Percentiles rank a stretch among this genome's conserved stretches.
Evolutionary conservation across 2,888 invertebrate species (phyloP).

Genomic region (Gastrophysa polygoni): DNA sequence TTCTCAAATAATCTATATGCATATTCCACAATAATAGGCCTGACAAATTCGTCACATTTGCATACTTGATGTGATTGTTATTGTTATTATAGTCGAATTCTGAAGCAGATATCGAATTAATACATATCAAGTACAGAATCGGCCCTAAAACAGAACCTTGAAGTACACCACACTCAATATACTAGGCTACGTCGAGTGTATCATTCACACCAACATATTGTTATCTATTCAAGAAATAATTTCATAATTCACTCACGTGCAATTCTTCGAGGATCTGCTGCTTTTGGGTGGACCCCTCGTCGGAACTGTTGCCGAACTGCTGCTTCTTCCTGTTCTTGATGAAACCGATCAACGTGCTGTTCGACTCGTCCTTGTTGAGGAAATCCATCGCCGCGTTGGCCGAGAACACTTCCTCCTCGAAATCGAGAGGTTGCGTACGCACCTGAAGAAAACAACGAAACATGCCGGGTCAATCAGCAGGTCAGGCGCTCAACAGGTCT

Average conservation of each 20-base stretch:
- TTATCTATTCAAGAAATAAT: too few relatives aligned
- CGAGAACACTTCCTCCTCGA: constrained; percentile 54
- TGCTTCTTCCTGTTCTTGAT: constrained; percentile 56
- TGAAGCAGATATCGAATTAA: too few relatives aligned
- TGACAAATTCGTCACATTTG: too few relatives aligned
- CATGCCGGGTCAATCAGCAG: background rate
- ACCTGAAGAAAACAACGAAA: constrained; percentile 52
- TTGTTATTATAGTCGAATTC: too few relatives aligned
- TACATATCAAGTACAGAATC: too few relatives aligned
- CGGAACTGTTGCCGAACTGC: constrained; percentile 48
- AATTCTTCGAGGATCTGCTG: constrained; percentile 75
- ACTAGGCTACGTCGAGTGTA: too few relatives aligned
- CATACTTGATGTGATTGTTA: too few relatives aligned
- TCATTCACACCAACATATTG: too few relatives aligned
- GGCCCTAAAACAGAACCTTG: too few relatives aligned
- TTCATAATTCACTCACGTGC: constrained; percentile 52
- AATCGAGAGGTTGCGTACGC: constrained; percentile 58
- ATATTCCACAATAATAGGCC: too few relatives aligned
- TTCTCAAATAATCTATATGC: too few relatives aligned
- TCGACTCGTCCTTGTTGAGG: constrained; percentile 61
- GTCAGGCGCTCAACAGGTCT: background rate
- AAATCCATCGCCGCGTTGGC: constrained; percentile 53
- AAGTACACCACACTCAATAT: too few relatives aligned
- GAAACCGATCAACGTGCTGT: constrained; percentile 56
- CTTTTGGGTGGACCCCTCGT: constrained; percentile 71